Conservation (phyloP, 2,113 vertebrate genomes). For the Toxostoma redivivum region DNA sequence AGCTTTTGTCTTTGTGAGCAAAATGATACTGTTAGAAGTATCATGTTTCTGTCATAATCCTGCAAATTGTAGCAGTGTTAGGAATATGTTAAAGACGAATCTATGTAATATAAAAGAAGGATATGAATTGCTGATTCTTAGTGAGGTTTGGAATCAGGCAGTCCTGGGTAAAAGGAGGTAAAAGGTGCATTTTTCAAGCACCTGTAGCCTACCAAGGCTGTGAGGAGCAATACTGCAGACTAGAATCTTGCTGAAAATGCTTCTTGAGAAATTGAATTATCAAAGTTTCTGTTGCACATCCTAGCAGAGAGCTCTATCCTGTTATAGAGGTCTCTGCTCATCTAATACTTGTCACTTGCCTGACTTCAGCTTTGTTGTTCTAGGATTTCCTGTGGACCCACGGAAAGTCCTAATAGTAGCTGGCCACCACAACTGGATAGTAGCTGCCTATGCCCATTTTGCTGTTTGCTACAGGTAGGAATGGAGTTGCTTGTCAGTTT, state of each 20-base stretch:
- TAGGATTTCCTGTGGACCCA: conserved; percentile 90
- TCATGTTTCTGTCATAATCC: not conserved
- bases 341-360: not conserved
- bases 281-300: not conserved
- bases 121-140: not conserved
- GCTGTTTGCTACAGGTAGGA: conserved; percentile 97
- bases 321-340: not conserved
- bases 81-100: not conserved
- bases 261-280: not conserved
- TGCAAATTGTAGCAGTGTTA: not conserved
- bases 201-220: not conserved
- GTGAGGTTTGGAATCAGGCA: not conserved
- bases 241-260: not conserved
- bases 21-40: not conserved
- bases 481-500: not conserved
- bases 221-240: not conserved
- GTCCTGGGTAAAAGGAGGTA: not conserved
- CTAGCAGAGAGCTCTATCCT: not conserved
- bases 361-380: not conserved
- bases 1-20: not conserved
- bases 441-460: conserved; percentile 95
- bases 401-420: conserved; percentile 94
- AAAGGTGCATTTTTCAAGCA: not conserved
- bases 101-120: not conserved
- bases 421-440: conserved; percentile 99